phyloP scores from a whole-genome alignment of 2,888 invertebrate species.

The Ecliptopera silaceata region DNA sequence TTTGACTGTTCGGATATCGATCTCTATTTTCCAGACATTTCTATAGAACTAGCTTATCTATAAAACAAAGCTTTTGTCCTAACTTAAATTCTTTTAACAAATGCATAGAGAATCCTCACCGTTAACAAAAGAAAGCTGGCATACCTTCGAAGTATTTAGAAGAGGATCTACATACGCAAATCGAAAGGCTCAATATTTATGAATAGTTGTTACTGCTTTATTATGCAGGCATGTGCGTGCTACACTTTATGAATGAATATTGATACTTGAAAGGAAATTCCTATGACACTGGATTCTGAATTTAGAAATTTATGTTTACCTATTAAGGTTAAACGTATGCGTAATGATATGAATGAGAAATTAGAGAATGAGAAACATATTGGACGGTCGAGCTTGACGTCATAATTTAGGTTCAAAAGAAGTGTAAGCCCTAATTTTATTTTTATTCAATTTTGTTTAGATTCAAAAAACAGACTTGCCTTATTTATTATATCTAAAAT shows the following conservation, averaged over 20 bases:
- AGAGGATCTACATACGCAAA: slow-evolving; percentile 22
- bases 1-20: no score
- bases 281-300: slow-evolving; percentile 3
- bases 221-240: slow-evolving; percentile 33
- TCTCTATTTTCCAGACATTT: no score
- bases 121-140: slow-evolving; percentile 11
- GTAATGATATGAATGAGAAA: no score
- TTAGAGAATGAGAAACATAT: no score
- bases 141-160: slow-evolving; percentile 10
- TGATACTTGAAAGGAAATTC: slow-evolving; percentile 27
- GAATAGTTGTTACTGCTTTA: slow-evolving; percentile 30
- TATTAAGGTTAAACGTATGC: slow-evolving; percentile 3
- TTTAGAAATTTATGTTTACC: slow-evolving; percentile 12
- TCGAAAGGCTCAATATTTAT: slow-evolving; percentile 28
- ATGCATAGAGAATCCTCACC: neutral
- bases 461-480: no score
- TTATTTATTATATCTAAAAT: no score
- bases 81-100: neutral
- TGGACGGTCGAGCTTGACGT: no score
- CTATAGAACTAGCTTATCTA: no score
- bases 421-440: no score
- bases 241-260: slow-evolving; percentile 34
- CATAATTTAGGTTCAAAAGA: no score
- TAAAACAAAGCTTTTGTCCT: no score
- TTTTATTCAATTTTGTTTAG: no score